Evolutionary conservation across 2,113 vertebrate genomes (phyloP).

Genomic region (Phoenicopterus ruber): DNA sequence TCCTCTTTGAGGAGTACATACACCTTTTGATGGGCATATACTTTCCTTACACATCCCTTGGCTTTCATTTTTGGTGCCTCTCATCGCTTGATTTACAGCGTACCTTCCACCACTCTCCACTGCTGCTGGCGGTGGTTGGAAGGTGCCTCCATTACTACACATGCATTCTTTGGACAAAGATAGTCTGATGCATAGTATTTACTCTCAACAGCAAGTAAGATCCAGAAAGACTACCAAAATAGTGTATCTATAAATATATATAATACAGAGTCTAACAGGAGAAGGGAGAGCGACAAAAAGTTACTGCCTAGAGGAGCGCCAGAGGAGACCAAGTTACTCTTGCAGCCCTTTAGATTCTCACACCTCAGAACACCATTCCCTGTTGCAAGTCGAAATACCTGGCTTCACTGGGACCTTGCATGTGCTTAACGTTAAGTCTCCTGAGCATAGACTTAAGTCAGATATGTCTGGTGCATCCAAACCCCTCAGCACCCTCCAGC

Average conservation of each 20-base stretch:
- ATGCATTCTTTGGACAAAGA: not conserved
- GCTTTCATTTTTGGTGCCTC: not conserved
- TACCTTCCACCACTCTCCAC: not conserved
- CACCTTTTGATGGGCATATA: not conserved
- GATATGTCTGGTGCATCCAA: not conserved
- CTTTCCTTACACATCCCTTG: not conserved
- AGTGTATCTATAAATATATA: not conserved
- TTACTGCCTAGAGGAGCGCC: not conserved
- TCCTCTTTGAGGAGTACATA: not conserved
- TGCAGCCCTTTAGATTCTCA: not conserved
- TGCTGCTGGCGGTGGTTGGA: not conserved
- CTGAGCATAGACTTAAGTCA: not conserved
- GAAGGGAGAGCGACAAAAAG: not conserved
- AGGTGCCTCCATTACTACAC: not conserved
- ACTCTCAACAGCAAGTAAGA: not conserved
- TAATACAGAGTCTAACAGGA: not conserved
- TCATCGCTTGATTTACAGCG: not conserved
- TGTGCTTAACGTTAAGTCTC: accelerated
- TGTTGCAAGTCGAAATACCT: not conserved
- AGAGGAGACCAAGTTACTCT: not conserved
- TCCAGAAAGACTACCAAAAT: not conserved
- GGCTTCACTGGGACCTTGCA: not conserved
- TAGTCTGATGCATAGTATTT: not conserved
- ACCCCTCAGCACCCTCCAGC: not conserved
- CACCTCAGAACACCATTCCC: not conserved